Evolutionary conservation across 2,797 vertebrate species (phyloP), one percentile per base, ranked within the genome.

Genomic region (Catamblyrhynchus diadema): DNA sequence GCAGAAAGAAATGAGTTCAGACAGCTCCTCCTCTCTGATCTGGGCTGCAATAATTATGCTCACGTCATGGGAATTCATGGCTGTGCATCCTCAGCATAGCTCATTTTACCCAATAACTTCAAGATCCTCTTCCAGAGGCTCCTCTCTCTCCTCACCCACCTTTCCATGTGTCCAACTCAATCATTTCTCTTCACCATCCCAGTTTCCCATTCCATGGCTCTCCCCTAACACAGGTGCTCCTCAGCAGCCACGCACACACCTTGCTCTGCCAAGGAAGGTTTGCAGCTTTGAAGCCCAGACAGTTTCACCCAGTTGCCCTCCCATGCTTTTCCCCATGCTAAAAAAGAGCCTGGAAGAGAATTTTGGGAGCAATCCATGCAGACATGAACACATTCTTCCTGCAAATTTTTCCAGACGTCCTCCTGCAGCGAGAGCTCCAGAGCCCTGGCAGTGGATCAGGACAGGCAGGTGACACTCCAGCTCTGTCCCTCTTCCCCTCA

Each of bases 1-100:
- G 85, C 81, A 81, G 66, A 88, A 92, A 88, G 78, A 88, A 95
- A 95, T 88, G 19, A 90, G 50, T 86, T 93, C n/a, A 81, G 90
- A 69, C 75, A 92, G 84, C 86, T 86, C 84, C 90, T 95, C 91
- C 84, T 92, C 72, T 94, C 79, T 59, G 86, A 93, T 95, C 80
- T 56, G 41, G 50, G 61, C 69, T 82, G 7, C 19, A 83, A 45
- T 61, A 71, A 92, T 86, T 87, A 92, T 25, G 37, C 18, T 61
- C 50, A 11, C 0, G 2, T 72, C 3, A 2, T 15, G 23, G 21
- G 50, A 85, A 89, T 74, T 92, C 86, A 74, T 1, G 50, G 75
- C 53, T 72, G 57, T 0, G 0, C n/a, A 47, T 41, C 50, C 77
- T 65, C 74, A 87, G 47, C 22, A 14, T 2, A 48, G 71, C 74